A percentile compares a stretch with the other conserved stretches of the same genome.
phyloP scores from a whole-genome alignment of 2,113 vertebrate genomes.

The Lichenostomus cassidix region DNA sequence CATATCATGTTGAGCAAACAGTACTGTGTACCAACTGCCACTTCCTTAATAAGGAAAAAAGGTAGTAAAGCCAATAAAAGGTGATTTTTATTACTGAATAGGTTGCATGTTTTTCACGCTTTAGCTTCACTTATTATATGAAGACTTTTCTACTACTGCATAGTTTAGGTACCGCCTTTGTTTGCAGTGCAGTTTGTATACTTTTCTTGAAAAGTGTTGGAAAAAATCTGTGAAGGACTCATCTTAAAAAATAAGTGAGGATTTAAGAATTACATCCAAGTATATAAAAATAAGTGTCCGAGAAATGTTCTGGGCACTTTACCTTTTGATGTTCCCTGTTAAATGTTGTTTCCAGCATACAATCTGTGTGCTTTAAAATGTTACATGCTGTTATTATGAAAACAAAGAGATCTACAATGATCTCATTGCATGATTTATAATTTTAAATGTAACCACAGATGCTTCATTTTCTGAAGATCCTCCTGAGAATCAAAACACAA shows the following conservation, averaged over 20 bases:
- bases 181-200: neutral
- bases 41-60: conserved; percentile 36
- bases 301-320: neutral
- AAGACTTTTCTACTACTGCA: neutral
- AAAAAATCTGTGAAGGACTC: neutral
- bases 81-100: neutral
- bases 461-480: conserved; percentile 36
- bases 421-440: conserved; percentile 19
- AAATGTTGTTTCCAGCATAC: neutral
- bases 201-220: neutral
- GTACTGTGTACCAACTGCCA: neutral
- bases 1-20: neutral
- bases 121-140: neutral
- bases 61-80: neutral
- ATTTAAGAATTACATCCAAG: neutral
- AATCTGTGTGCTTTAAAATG: conserved; percentile 8
- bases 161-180: neutral
- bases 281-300: neutral
- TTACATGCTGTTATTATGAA: neutral
- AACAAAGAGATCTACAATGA: neutral
- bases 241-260: neutral
- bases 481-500: conserved; percentile 21
- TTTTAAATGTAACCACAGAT: conserved; percentile 9
- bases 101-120: neutral
- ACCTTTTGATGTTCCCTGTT: neutral